A percentile compares a stretch with the other conserved stretches of the same genome.
phyloP scores from a whole-genome alignment of 2,888 invertebrate species.

The Mechanitis mazaeus region DNA sequence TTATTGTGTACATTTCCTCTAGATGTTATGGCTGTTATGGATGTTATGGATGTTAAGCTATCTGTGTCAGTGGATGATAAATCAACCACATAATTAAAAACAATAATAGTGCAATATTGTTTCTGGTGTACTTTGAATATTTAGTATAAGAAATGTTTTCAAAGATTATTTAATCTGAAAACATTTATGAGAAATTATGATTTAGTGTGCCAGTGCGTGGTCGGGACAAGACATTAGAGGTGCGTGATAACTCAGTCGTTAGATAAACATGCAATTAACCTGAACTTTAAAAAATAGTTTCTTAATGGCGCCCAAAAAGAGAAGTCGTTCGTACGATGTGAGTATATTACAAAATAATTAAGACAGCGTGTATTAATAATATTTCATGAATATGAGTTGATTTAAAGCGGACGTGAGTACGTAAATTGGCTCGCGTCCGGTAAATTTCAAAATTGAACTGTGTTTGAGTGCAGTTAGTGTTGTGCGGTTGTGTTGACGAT shows the following conservation, averaged over 20 bases:
- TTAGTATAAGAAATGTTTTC: too few relatives aligned
- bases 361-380: constrained; percentile 23
- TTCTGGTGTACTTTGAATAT: too few relatives aligned
- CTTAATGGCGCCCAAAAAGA: constrained; percentile 22
- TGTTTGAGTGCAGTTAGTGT: constrained; percentile 40
- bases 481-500: constrained; percentile 31
- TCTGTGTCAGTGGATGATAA: too few relatives aligned
- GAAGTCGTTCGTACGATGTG: constrained; percentile 16
- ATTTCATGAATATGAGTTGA: constrained; percentile 10
- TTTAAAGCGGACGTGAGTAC: constrained; percentile 34
- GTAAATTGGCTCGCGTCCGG: constrained; percentile 58
- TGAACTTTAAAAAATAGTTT: constrained; percentile 36
- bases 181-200: too few relatives aligned
- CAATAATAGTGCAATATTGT: too few relatives aligned
- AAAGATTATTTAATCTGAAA: too few relatives aligned
- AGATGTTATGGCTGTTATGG: too few relatives aligned
- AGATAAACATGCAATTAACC: constrained; percentile 68
- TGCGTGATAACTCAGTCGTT: constrained; percentile 55
- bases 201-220: too few relatives aligned
- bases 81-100: too few relatives aligned
- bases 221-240: constrained; percentile 48
- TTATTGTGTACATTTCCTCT: too few relatives aligned
- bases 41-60: too few relatives aligned
- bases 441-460: constrained; percentile 55
- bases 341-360: constrained; percentile 19